These are phyloP conservation scores for Montipora sp. DNA, from an alignment of 64 coral and sea anemone species.

Conservation along the genomic window DNA sequence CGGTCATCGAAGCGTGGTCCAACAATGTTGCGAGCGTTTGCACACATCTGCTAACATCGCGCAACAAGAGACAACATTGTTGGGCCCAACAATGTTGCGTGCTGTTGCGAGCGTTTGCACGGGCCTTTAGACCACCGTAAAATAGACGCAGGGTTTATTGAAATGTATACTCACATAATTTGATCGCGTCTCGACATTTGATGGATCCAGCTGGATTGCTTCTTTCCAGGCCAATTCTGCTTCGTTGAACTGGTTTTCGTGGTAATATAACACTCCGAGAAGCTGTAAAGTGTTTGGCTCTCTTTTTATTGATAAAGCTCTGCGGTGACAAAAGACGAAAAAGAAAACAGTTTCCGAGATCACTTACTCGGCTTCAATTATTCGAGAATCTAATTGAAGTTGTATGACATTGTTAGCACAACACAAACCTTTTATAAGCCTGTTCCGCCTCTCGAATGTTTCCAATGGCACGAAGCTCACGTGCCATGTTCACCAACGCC, in stretches of 20 bases:
- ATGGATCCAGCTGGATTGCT: constrained; percentile 53
- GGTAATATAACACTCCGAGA: constrained; percentile 88
- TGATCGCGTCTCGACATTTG: constrained; percentile 67
- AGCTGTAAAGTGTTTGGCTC: constrained; percentile 81
- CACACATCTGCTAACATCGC: too few species aligned
- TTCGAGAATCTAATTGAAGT: background rate
- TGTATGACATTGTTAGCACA: background rate
- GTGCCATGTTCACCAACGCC: constrained; percentile 80
- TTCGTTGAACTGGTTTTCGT: constrained; percentile 60
- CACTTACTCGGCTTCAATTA: too few species aligned
- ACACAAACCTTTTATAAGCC: constrained; percentile 74
- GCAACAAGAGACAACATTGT: too few species aligned
- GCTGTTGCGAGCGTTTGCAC: too few species aligned
- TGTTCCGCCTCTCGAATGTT: constrained; percentile 60
- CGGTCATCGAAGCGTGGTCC: too few species aligned
- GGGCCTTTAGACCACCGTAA: too few species aligned
- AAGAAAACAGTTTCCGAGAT: too few species aligned
- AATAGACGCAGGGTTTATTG: too few species aligned
- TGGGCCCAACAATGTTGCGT: too few species aligned
- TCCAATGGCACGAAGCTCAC: constrained; percentile 42
- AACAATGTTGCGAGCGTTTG: too few species aligned
- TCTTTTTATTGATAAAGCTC: constrained; percentile 74
- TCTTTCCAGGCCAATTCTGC: constrained; percentile 81
- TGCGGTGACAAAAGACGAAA: background rate
- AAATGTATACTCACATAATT: constrained; percentile 43